These are phyloP conservation scores for Lasaia peninsularis DNA, from an alignment of 1,140 invertebrate genomes.

Conservation along the genomic window DNA sequence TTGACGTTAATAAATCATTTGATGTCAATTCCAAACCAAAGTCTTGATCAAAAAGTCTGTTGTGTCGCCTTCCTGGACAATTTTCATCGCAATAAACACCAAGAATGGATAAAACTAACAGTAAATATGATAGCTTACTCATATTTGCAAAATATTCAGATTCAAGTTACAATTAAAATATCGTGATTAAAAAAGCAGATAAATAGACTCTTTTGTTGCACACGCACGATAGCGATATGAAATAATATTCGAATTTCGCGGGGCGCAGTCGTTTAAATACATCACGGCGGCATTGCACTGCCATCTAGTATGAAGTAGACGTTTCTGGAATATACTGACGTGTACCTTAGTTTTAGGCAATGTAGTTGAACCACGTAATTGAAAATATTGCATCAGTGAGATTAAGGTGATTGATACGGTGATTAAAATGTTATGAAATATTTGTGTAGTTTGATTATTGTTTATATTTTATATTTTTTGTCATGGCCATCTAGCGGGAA, in stretches of 20 bases:
- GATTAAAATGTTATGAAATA: background rate
- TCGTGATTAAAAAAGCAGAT: background rate
- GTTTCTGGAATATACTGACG: slow-evolving; percentile 42
- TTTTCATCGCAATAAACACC: slow-evolving; percentile 35
- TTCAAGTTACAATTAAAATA: background rate
- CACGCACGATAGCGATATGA: background rate
- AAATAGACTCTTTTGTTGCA: no score
- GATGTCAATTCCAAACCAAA: slow-evolving; percentile 48
- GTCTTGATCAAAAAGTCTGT: slow-evolving; percentile 43
- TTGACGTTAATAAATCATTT: slow-evolving; percentile 62
- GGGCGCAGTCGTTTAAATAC: slow-evolving; percentile 35
- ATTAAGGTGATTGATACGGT: background rate
- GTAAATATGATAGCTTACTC: slow-evolving; percentile 24
- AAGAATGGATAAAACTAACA: slow-evolving; percentile 24
- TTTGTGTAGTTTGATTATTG: background rate
- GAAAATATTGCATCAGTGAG: background rate
- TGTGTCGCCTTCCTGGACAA: slow-evolving; percentile 29
- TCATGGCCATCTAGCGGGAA: slow-evolving; percentile 23
- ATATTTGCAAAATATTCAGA: slow-evolving; percentile 17
- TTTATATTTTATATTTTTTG: background rate
- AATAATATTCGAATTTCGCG: slow-evolving; percentile 19
- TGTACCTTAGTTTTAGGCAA: slow-evolving; percentile 16
- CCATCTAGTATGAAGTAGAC: slow-evolving; percentile 55
- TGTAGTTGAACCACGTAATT: slow-evolving; percentile 11
- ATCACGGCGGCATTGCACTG: slow-evolving; percentile 23